A percentile compares a stretch with the other conserved stretches of the same genome.
Conservation (phyloP, 2,113 vertebrate species). For the Pterophyllum scalare region DNA sequence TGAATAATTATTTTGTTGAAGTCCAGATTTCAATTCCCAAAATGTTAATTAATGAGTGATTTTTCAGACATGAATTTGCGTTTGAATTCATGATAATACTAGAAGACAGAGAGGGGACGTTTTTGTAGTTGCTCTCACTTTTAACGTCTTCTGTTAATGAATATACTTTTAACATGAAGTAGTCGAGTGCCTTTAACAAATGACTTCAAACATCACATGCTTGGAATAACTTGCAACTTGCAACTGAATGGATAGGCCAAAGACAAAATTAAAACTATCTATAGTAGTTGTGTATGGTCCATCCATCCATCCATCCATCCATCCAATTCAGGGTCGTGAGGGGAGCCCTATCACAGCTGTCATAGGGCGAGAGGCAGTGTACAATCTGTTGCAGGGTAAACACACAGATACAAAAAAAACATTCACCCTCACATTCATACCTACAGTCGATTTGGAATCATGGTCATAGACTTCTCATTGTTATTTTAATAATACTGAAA, state of each 20-base stretch:
- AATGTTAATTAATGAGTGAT: background rate
- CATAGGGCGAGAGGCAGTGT: background rate
- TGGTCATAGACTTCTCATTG: background rate
- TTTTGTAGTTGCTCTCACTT: background rate
- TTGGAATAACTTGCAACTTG: no score
- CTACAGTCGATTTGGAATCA: background rate
- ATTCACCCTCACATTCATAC: background rate
- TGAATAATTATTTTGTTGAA: background rate
- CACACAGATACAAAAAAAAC: background rate
- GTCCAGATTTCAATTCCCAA: background rate
- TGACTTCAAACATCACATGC: rapidly evolving
- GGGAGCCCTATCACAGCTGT: background rate
- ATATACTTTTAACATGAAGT: background rate
- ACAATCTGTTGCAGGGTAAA: background rate
- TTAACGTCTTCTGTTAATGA: background rate
- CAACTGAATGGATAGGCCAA: background rate
- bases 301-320: background rate
- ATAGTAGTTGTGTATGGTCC: no score
- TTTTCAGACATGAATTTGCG: rapidly evolving
- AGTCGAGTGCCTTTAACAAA: rapidly evolving
- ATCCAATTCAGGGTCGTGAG: background rate
- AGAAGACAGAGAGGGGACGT: background rate
- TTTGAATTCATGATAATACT: background rate
- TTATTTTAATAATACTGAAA: background rate
- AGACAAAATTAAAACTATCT: no score